These are phyloP conservation scores for Corbicula japonica DNA, from an alignment of 2,888 invertebrate species.

Conservation along the genomic window DNA sequence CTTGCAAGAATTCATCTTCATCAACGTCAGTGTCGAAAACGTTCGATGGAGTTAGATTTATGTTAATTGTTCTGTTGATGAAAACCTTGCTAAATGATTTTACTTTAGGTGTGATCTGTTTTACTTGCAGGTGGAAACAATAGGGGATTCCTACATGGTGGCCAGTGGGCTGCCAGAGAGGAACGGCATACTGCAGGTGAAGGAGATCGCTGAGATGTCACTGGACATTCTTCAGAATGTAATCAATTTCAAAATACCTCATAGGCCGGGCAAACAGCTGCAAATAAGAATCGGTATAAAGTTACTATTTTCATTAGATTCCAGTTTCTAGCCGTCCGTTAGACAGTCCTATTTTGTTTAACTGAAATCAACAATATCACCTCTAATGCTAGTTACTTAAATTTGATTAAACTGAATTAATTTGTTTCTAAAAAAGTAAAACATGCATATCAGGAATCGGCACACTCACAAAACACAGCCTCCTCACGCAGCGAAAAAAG, in stretches of 20 bases:
- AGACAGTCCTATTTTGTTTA: no score
- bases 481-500: no score
- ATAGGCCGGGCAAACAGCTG: conserved; percentile 74
- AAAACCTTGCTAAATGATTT: not conserved
- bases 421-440: no score
- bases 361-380: no score
- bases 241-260: conserved; percentile 79
- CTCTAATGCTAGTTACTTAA: no score
- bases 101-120: not conserved
- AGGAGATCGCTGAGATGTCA: conserved; percentile 79
- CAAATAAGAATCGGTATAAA: conserved; percentile 79
- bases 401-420: no score
- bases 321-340: no score
- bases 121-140: conserved; percentile 80
- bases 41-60: not conserved
- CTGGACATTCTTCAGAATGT: conserved; percentile 78
- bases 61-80: not conserved
- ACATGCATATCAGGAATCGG: no score
- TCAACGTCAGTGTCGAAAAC: no score
- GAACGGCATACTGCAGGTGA: conserved; percentile 80
- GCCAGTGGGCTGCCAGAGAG: conserved; percentile 81
- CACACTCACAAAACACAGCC: no score
- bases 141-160: conserved; percentile 85
- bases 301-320: no score
- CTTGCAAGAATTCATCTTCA: no score